Percentiles rank a stretch among this genome's conserved stretches.
Conservation (phyloP, 2,113 vertebrate genomes). For the Cyanistes caeruleus region DNA sequence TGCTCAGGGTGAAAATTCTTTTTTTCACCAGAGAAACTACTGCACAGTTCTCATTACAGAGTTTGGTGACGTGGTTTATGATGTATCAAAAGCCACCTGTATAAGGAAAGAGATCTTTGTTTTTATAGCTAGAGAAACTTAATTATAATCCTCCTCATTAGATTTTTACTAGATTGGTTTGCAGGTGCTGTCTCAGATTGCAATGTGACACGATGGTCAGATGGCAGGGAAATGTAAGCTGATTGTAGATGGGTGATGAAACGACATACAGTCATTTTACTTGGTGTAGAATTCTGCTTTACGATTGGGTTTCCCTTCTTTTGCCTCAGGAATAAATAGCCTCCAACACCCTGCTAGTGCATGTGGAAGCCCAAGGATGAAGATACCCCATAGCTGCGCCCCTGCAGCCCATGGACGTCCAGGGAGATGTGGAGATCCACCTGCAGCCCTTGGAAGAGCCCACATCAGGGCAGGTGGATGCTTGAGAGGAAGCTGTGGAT, state of each 20-base stretch:
- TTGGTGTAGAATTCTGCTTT: not conserved
- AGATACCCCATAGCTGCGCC: no score
- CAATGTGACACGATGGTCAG: not conserved
- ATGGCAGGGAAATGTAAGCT: not conserved
- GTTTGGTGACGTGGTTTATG: not conserved
- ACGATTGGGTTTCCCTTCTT: not conserved
- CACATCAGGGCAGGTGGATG: not conserved
- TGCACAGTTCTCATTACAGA: not conserved
- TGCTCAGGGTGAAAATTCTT: not conserved
- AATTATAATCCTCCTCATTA: not conserved
- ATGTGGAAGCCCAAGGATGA: not conserved
- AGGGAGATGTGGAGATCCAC: not conserved
- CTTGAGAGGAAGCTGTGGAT: not conserved
- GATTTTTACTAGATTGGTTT: not conserved
- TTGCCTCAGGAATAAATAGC: not conserved
- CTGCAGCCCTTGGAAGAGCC: not conserved
- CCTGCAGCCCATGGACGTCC: fast-evolving
- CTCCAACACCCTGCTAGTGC: not conserved
- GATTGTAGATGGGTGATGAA: not conserved
- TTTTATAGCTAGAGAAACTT: not conserved
- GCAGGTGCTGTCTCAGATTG: not conserved
- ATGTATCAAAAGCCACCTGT: not conserved
- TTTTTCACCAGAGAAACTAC: not conserved
- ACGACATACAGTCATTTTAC: not conserved
- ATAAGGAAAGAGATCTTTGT: not conserved